Base-by-base conservation (phyloP, 2,888 invertebrate species). In the Ochropleura leucogaster region DNA sequence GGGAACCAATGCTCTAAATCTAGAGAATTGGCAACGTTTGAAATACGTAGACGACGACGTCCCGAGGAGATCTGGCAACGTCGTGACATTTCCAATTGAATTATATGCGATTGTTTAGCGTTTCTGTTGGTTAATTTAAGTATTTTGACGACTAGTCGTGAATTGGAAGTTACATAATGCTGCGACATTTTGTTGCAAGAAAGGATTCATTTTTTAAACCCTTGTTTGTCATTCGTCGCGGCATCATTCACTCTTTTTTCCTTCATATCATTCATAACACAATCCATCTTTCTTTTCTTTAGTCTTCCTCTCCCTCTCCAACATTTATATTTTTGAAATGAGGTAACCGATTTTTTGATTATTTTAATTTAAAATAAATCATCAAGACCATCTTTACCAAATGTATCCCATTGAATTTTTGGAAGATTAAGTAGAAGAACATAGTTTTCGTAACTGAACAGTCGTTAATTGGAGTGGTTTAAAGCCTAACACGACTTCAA, bases 11-110 rank as follows among this genome's bases (percentile, higher is more conserved):
- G 44, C 7, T 7, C 3, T 12, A n/a, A 5, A 74, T 72, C 65
- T 64, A 57, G 66, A 86, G 67, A 70, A 77, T 82, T 79, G 87
- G 87, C 85, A 85, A 75, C 87, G 74, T 71, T 20, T 53, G 20
- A 82, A 85, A 85, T 87, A 82, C 80, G 74, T 85, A 66, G 73
- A 82, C 78, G 67, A 20, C 46, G 64, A 82, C 87, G 85, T 82
- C 85, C 85, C 76, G 51, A n/a, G 12, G 68, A 71, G 53, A 80
- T 57, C 78, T 85, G 76, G 80, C 87, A 85, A 78, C 77, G 68
- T 68, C 65, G 74, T 80, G 72, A 69, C 75, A 76, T 79, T 86
- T 86, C 71, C 68, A 69, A 86, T 82, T 78, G 82, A 86, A 80
- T 82, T 76, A 74, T 76, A 64, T 63, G 51, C 74, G 72, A 85